A percentile compares a stretch with the other conserved stretches of the same genome.
Evolutionary conservation across 2,113 vertebrate genomes (phyloP).

Genomic region (Oreochromis aureus): DNA sequence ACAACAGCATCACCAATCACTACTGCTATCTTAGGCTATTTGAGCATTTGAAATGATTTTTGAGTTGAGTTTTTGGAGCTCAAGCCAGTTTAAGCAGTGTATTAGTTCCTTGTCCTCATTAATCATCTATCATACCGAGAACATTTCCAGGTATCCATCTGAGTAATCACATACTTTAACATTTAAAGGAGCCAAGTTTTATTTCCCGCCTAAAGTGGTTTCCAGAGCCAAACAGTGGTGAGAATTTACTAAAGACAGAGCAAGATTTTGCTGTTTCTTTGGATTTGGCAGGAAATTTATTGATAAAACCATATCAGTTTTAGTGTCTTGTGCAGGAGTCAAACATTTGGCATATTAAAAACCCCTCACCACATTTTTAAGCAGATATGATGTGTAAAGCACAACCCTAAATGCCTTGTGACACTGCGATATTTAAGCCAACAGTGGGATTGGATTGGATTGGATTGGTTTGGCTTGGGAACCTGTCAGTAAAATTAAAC

Average conservation of each 20-base stretch:
- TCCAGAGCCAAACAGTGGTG: not conserved
- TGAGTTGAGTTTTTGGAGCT: not conserved
- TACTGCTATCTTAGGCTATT: not conserved
- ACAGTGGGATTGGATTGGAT: not conserved
- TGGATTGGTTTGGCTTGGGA: not conserved
- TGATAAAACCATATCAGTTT: not conserved
- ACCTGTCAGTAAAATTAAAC: not conserved
- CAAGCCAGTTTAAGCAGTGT: not conserved
- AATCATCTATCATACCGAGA: accelerated
- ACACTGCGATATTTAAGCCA: not conserved
- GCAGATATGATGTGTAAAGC: not conserved
- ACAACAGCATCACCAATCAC: not conserved
- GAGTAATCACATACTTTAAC: not conserved
- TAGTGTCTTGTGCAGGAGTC: not conserved
- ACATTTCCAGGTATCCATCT: not conserved
- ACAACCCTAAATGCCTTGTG: not conserved
- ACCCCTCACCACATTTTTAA: not conserved
- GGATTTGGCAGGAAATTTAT: not conserved
- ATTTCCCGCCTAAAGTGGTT: not conserved
- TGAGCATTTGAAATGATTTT: not conserved
- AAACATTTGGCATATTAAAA: not conserved
- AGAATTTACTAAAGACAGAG: not conserved
- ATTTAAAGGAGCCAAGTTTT: not conserved
- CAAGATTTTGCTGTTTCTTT: not conserved
- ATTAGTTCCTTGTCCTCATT: not conserved